Conservation (phyloP, 2,888 invertebrate species). For the Gastracanthus pulcherrimus region DNA sequence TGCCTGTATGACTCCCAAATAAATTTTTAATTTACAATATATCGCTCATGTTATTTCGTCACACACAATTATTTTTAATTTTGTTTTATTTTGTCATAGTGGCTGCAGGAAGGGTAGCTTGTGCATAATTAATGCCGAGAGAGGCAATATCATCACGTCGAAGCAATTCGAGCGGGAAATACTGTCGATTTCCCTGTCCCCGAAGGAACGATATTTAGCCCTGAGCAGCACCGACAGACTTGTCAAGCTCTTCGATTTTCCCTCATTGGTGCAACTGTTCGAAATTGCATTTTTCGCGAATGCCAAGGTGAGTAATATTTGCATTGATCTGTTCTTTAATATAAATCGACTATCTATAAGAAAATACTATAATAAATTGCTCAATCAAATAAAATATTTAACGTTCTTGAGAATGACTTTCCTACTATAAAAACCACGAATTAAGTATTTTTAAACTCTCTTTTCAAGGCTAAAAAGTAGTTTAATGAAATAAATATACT, state of each 20-base stretch:
- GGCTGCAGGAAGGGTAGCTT: slow-evolving; percentile 61
- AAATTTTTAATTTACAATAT: no score
- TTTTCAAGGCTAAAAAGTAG: no score
- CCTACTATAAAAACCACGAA: no score
- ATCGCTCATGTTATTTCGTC: neutral
- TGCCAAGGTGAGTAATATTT: slow-evolving; percentile 61
- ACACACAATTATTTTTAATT: neutral
- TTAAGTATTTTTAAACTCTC: no score
- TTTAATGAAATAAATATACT: no score
- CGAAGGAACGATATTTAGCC: slow-evolving; percentile 64
- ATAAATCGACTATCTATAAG: no score
- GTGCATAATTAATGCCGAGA: slow-evolving; percentile 6
- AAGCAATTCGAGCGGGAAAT: slow-evolving; percentile 48
- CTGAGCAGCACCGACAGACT: slow-evolving; percentile 55
- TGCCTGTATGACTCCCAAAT: no score
- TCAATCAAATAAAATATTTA: no score
- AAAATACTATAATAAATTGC: no score
- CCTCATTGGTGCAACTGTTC: slow-evolving; percentile 49
- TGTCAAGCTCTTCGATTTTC: slow-evolving; percentile 58
- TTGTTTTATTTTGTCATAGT: slow-evolving; percentile 54
- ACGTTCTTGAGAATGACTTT: no score
- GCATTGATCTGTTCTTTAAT: no score
- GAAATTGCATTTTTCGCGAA: slow-evolving; percentile 58
- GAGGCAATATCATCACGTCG: slow-evolving; percentile 1
- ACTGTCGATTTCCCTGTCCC: slow-evolving; percentile 63